A percentile compares a stretch with the other conserved stretches of the same genome.
These are phyloP conservation scores for Lipophrys pholis DNA, from an alignment of 2,113 vertebrate species.

Conservation along the genomic window DNA sequence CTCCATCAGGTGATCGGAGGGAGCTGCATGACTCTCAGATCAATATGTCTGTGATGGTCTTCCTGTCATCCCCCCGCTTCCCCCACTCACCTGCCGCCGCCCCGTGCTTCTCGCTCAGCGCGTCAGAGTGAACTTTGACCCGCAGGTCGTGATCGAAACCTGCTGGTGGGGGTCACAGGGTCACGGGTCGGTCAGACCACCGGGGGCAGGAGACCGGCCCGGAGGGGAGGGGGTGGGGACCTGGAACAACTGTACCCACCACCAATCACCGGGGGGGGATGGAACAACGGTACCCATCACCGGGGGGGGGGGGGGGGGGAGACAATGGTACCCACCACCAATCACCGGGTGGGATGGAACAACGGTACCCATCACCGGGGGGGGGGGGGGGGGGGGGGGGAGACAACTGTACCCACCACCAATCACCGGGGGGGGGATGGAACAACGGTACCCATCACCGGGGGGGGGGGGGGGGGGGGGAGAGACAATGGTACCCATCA, in stretches of 20 bases:
- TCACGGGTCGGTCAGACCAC: slow-evolving; percentile 71
- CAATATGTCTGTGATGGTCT: background rate
- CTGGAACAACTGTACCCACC: slow-evolving; percentile 57
- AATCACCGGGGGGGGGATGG: slow-evolving; percentile 2
- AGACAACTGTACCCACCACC: too few relatives aligned
- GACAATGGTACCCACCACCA: slow-evolving; percentile 79
- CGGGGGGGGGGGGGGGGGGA: slow-evolving; percentile 19
- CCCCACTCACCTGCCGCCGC: slow-evolving; percentile 88
- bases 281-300: slow-evolving; percentile 25
- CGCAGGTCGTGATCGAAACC: slow-evolving; percentile 94
- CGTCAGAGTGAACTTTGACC: slow-evolving; percentile 91
- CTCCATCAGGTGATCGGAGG: background rate
- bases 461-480: slow-evolving; percentile 17
- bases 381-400: too few relatives aligned
- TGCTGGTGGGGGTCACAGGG: slow-evolving; percentile 80
- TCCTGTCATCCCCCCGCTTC: background rate
- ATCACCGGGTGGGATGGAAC: slow-evolving; percentile 68
- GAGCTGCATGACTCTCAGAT: too few relatives aligned
- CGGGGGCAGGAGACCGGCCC: slow-evolving; percentile 15
- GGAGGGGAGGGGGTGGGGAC: slow-evolving; percentile 44
- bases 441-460: slow-evolving; percentile 20
- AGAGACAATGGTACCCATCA: slow-evolving; percentile 77
- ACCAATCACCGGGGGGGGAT: slow-evolving; percentile 2
- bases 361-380: too few relatives aligned
- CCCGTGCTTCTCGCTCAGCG: slow-evolving; percentile 93